Conservation (phyloP, 2,888 invertebrate genomes). For the Apamea crenata region DNA sequence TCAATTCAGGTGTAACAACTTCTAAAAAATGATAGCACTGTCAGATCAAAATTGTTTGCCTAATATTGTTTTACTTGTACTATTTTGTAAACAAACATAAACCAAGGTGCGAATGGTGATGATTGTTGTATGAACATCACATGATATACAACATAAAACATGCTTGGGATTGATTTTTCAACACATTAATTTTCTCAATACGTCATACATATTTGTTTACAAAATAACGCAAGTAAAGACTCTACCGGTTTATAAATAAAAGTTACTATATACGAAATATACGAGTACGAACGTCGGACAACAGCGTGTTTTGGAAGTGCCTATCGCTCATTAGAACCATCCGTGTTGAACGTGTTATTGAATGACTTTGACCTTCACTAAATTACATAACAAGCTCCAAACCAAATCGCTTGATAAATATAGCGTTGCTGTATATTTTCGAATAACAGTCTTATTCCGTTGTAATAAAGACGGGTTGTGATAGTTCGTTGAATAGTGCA, state of each 20-base stretch:
- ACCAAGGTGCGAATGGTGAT: too few relatives aligned
- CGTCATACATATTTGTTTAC: background rate
- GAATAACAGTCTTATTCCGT: background rate
- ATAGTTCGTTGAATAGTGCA: too few relatives aligned
- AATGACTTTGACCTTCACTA: conserved; percentile 23
- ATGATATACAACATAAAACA: background rate
- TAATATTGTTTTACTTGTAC: background rate
- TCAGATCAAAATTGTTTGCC: background rate
- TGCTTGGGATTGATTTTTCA: background rate
- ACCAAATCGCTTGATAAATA: background rate
- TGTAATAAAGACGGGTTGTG: conserved; percentile 4
- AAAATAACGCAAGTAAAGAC: background rate
- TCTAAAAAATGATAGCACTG: background rate
- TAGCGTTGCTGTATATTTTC: background rate
- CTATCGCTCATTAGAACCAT: background rate
- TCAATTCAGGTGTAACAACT: background rate
- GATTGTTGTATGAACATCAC: too few relatives aligned
- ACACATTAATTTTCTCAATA: background rate
- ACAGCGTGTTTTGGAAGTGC: background rate
- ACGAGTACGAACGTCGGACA: background rate
- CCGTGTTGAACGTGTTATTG: background rate
- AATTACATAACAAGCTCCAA: background rate
- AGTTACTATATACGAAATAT: background rate
- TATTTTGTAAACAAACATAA: conserved; percentile 11
- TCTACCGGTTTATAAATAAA: background rate